Evolutionary conservation across 2,888 invertebrate genomes (phyloP), one percentile per base, ranked within the genome.

Genomic region (Nysson spinosus): DNA sequence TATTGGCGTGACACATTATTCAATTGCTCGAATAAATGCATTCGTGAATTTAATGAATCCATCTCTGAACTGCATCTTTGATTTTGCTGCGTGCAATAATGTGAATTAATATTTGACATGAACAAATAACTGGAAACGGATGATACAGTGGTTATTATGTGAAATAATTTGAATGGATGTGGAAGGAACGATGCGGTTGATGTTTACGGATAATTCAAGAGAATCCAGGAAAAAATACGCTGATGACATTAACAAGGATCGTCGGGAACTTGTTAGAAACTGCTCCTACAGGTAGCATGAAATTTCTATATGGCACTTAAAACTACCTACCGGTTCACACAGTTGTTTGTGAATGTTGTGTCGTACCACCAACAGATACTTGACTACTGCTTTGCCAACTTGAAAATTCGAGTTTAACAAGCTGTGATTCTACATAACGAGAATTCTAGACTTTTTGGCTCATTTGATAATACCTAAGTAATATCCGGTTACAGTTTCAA

Each of bases 271-370:
- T 49, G 55, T 58, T 62, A 39, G 40, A 44, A 54, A 66, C 26
- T 34, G 28, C 26, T 24, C 44, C 16, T 43, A n/a, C 22, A 40
- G 50, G 35, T 40, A 37, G 39, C 28, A 52, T 24, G 46, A 49
- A 47, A 70, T 57, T 65, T 61, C 61, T 50, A 11, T 44, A 39
- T 42, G 52, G 47, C 16, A 39, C 44, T 62, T 54, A 47, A 58
- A 70, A 58, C 28, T 62, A 40, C 16, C 42, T 24, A 32, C 42
- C n/a, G n/a, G n/a, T n/a, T n/a, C n/a, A n/a, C n/a, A n/a, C n/a
- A n/a, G 30, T 46, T 61, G 46, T 49, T 54, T 34, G 34, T 30
- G 30, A 50, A 51, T 42, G 42, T 37, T 47, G 28, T n/a, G n/a
- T 52, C 51, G 49, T 17, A 60, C 32, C 32, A 42, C 12, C 47